Conservation (phyloP, 2,888 invertebrate species). For the Autographa gamma region DNA sequence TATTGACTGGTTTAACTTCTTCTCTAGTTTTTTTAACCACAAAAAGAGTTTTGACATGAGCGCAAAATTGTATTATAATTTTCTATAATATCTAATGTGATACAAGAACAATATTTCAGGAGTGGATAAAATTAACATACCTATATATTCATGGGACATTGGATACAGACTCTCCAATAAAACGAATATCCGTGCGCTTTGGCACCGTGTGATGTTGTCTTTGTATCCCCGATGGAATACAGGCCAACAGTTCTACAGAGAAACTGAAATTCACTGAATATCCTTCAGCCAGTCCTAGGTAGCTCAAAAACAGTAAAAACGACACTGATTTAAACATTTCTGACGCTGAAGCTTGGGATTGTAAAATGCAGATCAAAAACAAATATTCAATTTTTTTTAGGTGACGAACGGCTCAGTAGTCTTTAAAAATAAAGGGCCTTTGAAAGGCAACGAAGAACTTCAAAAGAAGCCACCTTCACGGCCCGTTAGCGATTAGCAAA, state of each 20-base stretch:
- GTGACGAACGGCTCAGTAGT: not conserved
- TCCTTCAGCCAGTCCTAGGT: not conserved
- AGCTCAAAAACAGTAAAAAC: not conserved
- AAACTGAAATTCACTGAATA: not conserved
- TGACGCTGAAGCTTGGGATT: not conserved
- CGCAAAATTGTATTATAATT: too few species aligned
- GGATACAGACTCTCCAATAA: slow-evolving; percentile 53
- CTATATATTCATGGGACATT: slow-evolving; percentile 25
- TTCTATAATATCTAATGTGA: too few species aligned
- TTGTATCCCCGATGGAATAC: slow-evolving; percentile 42
- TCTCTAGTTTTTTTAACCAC: too few species aligned
- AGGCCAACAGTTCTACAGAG: slow-evolving; percentile 27
- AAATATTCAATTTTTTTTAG: not conserved
- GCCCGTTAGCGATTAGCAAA: slow-evolving; percentile 24
- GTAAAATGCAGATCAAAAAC: not conserved
- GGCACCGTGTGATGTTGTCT: slow-evolving; percentile 60
- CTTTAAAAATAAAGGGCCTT: not conserved
- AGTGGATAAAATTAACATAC: not conserved
- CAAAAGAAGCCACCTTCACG: slow-evolving; percentile 35
- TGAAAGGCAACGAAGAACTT: slow-evolving; percentile 1
- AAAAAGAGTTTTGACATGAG: too few species aligned
- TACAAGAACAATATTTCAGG: not conserved
- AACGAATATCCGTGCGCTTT: slow-evolving; percentile 61
- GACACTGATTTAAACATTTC: not conserved
- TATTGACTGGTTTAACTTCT: too few species aligned